Percentiles rank a stretch among this genome's conserved stretches.
Conservation (phyloP, 2,113 vertebrate genomes). For the Ophthalmolycus amberensis region DNA sequence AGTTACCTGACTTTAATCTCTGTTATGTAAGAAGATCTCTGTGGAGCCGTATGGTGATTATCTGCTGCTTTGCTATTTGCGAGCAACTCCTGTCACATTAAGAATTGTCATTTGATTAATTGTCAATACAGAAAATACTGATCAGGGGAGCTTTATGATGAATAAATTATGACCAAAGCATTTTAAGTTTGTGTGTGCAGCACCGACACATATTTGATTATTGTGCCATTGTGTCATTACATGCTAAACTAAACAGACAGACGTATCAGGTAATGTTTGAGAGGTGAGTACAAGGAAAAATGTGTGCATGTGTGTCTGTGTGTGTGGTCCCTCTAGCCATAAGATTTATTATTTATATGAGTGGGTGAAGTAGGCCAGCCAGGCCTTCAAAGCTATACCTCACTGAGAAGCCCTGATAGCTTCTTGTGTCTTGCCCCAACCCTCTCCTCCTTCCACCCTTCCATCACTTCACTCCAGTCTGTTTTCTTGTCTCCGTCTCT, state of each 20-base stretch:
- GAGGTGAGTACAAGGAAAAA: background rate
- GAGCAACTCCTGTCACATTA: background rate
- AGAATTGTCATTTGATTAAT: background rate
- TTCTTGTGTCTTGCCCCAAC: slow-evolving; percentile 8
- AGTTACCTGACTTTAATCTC: background rate
- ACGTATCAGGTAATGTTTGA: slow-evolving; percentile 2
- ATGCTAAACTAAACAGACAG: background rate
- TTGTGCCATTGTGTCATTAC: too few relatives aligned
- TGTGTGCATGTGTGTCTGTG: slow-evolving; percentile 3
- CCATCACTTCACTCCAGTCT: slow-evolving; percentile 33
- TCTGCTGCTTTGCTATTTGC: background rate
- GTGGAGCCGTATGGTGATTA: background rate
- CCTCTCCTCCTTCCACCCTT: slow-evolving; percentile 6
- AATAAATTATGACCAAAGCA: background rate
- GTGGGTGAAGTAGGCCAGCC: slow-evolving; percentile 75
- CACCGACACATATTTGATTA: background rate
- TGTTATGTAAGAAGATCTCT: background rate
- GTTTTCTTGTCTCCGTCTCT: slow-evolving; percentile 23
- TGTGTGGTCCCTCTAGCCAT: slow-evolving; percentile 26
- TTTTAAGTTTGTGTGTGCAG: background rate
- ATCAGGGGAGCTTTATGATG: background rate
- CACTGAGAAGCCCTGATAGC: slow-evolving; percentile 44
- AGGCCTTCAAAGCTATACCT: slow-evolving; percentile 61
- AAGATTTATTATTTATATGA: slow-evolving; percentile 76
- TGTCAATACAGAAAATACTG: slow-evolving; percentile 1